These are phyloP conservation scores for Polymixis lichenea DNA, from an alignment of 2,888 invertebrate species.

Conservation along the genomic window DNA sequence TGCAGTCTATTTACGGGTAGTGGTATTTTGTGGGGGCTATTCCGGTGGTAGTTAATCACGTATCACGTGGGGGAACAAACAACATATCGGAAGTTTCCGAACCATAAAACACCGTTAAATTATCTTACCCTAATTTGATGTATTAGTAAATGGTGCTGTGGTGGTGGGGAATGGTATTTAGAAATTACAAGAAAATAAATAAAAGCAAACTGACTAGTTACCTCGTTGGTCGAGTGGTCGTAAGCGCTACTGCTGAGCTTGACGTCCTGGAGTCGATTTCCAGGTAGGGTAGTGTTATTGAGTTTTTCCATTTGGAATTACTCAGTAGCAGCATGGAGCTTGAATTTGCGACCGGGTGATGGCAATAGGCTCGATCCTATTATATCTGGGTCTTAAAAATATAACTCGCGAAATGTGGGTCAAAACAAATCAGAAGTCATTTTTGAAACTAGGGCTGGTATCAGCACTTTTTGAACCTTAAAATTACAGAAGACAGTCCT, in stretches of 20 bases:
- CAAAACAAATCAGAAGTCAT: too few species aligned
- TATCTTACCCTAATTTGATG: slow-evolving; percentile 64
- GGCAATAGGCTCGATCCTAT: neutral
- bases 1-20: slow-evolving; percentile 28
- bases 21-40: slow-evolving; percentile 47
- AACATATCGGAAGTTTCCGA: slow-evolving; percentile 73
- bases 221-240: neutral
- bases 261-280: neutral
- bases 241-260: too few species aligned
- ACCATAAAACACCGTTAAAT: slow-evolving; percentile 74
- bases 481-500: too few species aligned
- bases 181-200: neutral
- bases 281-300: neutral
- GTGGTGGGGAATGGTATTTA: neutral
- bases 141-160: slow-evolving; percentile 1
- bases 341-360: too few species aligned
- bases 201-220: neutral
- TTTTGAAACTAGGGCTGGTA: too few species aligned
- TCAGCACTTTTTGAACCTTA: too few species aligned
- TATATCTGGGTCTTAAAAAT: neutral
- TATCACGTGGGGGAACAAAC: slow-evolving; percentile 67
- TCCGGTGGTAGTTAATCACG: slow-evolving; percentile 66
- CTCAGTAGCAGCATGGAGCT: neutral
- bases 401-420: too few species aligned
- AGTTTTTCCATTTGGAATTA: neutral